Conservation (phyloP, 2,797 vertebrate species). For the Tadarida brasiliensis region DNA sequence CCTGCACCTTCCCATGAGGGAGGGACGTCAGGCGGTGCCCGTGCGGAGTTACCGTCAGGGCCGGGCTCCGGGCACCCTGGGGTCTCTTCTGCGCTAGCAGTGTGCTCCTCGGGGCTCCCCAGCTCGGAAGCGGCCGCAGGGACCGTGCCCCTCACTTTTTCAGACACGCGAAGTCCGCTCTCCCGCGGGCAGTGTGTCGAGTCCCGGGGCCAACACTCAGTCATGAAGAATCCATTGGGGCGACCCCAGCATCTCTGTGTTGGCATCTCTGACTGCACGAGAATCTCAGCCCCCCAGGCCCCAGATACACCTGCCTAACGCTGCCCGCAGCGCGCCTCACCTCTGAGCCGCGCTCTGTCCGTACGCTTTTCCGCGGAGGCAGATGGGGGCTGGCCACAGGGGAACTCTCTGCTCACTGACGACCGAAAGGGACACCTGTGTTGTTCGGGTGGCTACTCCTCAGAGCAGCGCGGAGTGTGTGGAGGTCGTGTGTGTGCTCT, state of each 20-base stretch:
- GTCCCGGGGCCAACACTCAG: too few relatives aligned
- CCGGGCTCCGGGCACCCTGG: too few relatives aligned
- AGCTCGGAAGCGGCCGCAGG: too few relatives aligned
- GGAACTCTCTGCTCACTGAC: background rate
- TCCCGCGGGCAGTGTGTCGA: background rate
- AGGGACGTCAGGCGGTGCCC: background rate
- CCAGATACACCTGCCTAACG: background rate
- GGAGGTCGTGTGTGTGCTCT: background rate
- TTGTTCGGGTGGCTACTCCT: background rate
- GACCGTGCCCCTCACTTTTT: too few relatives aligned
- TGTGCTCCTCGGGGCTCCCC: too few relatives aligned
- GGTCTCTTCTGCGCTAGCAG: too few relatives aligned
- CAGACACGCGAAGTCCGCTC: too few relatives aligned
- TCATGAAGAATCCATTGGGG: background rate
- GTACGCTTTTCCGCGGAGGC: background rate
- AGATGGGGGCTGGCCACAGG: background rate
- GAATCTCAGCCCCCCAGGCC: background rate
- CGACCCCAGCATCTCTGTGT: background rate
- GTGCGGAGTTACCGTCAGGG: background rate
- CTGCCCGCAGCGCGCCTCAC: background rate
- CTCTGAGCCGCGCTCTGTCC: background rate
- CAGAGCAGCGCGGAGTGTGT: background rate
- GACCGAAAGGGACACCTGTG: background rate
- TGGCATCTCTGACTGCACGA: background rate
- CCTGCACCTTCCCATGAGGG: fast-evolving